Evolutionary conservation across 1,140 invertebrate species (phyloP).

Genomic region (Temnothorax nylanderi): DNA sequence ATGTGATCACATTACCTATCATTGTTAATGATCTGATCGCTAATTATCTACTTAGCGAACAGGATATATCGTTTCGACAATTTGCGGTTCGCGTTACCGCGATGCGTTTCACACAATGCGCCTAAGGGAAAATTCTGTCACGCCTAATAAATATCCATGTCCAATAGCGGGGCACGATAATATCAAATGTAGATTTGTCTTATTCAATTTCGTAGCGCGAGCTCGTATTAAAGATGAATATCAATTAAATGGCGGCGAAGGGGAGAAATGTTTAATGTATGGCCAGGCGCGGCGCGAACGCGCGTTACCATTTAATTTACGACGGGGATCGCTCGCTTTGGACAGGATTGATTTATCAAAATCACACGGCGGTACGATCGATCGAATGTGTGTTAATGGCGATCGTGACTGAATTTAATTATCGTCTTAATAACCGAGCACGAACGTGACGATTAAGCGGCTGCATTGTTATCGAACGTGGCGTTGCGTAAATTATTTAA

Average conservation of each 20-base stretch:
- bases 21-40: constrained; percentile 17
- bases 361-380: constrained; percentile 55
- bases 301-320: constrained; percentile 64
- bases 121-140: constrained; percentile 12
- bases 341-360: constrained; percentile 67
- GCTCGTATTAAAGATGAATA: constrained; percentile 48
- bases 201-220: constrained; percentile 38
- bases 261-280: constrained; percentile 37
- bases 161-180: constrained; percentile 37
- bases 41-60: constrained; percentile 5
- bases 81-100: not conserved
- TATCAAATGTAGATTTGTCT: constrained; percentile 56
- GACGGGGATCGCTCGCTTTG: constrained; percentile 50
- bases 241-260: constrained; percentile 56
- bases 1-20: not conserved
- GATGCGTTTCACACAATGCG: constrained; percentile 12
- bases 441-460: constrained; percentile 39
- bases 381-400: constrained; percentile 64
- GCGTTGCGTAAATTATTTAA: constrained; percentile 60
- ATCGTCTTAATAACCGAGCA: constrained; percentile 57
- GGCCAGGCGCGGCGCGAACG: constrained; percentile 24
- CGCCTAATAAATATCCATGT: constrained; percentile 37
- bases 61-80: constrained; percentile 1
- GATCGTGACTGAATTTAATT: constrained; percentile 64
- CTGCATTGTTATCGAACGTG: constrained; percentile 37